Base-by-base conservation (phyloP, 2,797 vertebrate species). In the Nyctibius grandis region DNA sequence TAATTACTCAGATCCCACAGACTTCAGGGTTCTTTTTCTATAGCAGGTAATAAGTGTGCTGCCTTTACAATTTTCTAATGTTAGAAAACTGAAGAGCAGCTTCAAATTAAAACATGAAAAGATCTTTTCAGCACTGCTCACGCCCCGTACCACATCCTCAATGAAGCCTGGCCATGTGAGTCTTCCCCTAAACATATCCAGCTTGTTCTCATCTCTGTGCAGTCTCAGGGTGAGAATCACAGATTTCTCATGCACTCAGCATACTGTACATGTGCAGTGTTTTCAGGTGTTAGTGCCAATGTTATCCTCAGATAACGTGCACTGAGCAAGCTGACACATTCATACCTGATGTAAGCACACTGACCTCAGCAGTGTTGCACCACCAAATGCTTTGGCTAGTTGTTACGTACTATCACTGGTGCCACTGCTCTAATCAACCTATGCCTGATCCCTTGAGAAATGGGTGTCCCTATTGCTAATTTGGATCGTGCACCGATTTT, bases 11-110 rank as follows among this genome's bases (percentile, higher is more conserved):
- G n/a, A 59, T 48, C 44, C 44, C 42, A 36, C 1, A 2, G 28
- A 34, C 16, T 56, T 69, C 17, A 78, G 42, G 14, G 50, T 59
- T 70, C 57, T 83, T 87, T 31, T 65, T 51, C 65, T 76, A n/a
- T n/a, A 50, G 34, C 23, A 73, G 25, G 34, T 60, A 88, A 4
- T 26, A 76, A 38, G 6, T 9, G 17, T 77, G 57, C 23, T 68
- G 40, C 42, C 44, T 89, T 79, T 64, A 78, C 13, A 42, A 31
- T 50, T 61, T 65, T 76, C 45, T 78, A 19, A 53, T 29, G 15
- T 45, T 64, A 91, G n/a, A 89, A 75, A 80, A 63, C 29, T 29
- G 20, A 85, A 93, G 60, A 73, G 28, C 54, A 90, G 53, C 42
- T 78, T 88, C 61, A 86, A 83, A 83, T 72, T 47, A 84, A 70